Evolutionary conservation across 2,797 vertebrate species (phyloP).

Genomic region (Leptodactylus fallax): DNA sequence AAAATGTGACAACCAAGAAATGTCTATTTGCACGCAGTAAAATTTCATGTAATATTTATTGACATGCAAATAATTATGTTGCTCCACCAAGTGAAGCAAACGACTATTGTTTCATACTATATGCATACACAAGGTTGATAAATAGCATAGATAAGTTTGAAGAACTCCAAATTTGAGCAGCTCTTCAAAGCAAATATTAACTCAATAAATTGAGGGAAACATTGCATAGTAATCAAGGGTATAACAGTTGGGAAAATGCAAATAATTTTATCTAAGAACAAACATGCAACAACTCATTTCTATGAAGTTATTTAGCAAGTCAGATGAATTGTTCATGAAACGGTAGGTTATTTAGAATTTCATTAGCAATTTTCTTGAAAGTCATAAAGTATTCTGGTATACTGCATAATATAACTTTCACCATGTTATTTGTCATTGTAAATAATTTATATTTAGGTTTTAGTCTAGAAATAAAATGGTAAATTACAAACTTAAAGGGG

Average conservation of each 20-base stretch:
- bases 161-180: conserved; percentile 16
- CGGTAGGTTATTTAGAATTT: conserved; percentile 18
- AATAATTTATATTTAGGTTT: conserved; percentile 16
- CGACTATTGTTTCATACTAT: conserved; percentile 19
- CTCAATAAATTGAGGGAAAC: conserved; percentile 35
- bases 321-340: conserved; percentile 30
- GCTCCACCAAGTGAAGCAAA: conserved; percentile 34
- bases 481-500: not conserved
- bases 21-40: not conserved
- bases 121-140: not conserved
- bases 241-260: conserved; percentile 15
- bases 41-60: conserved; percentile 2
- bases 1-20: not conserved
- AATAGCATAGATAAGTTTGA: conserved; percentile 32
- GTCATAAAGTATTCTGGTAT: not conserved
- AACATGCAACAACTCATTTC: conserved; percentile 32
- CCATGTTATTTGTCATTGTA: not conserved
- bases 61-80: conserved; percentile 34
- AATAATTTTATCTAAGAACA: conserved; percentile 39
- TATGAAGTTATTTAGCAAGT: conserved; percentile 26
- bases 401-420: not conserved
- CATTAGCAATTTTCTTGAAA: conserved; percentile 18
- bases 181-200: conserved; percentile 34
- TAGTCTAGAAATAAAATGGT: not conserved
- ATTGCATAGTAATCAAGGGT: conserved; percentile 26